Evolutionary conservation across 2,888 invertebrate genomes (phyloP).

Genomic region (Temnothorax unifasciatus): DNA sequence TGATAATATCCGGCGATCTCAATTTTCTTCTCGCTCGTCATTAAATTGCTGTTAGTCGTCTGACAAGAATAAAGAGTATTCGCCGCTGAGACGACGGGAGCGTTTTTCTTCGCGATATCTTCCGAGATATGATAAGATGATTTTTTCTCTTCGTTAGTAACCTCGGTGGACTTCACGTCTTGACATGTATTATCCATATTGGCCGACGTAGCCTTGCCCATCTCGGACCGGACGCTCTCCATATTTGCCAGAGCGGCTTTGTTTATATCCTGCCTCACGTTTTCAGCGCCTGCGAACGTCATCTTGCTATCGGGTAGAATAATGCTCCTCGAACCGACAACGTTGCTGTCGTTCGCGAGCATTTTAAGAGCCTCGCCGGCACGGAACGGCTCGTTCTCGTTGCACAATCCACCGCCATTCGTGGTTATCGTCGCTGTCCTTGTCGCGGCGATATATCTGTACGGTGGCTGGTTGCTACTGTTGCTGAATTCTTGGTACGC

Average conservation of each 20-base stretch:
- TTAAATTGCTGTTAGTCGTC: conserved; percentile 56
- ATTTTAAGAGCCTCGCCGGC: conserved; percentile 72
- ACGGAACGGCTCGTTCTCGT: conserved; percentile 70
- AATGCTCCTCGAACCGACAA: conserved; percentile 63
- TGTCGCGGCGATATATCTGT: conserved; percentile 69
- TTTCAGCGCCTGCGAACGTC: conserved; percentile 56
- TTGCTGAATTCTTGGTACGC: conserved; percentile 89
- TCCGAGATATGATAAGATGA: conserved; percentile 54
- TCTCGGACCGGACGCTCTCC: conserved; percentile 60
- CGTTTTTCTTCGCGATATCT: conserved; percentile 58
- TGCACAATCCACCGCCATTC: conserved; percentile 59
- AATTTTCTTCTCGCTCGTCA: conserved; percentile 81
- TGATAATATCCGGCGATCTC: conserved; percentile 79
- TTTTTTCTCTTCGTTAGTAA: conserved; percentile 39
- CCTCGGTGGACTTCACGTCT: conserved; percentile 35
- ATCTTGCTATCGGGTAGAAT: conserved; percentile 61
- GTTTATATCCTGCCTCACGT: conserved; percentile 60
- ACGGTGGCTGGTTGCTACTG: conserved; percentile 82
- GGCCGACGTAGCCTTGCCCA: conserved; percentile 53
- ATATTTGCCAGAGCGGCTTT: conserved; percentile 57
- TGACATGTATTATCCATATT: conserved; percentile 58
- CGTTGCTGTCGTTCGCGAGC: conserved; percentile 67
- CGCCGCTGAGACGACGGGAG: conserved; percentile 28
- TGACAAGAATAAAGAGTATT: conserved; percentile 64
- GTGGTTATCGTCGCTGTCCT: conserved; percentile 67